A percentile compares a stretch with the other conserved stretches of the same genome.
These are phyloP conservation scores for Pristionchus exspectatus DNA, from an alignment of 2,888 invertebrate species.

Conservation along the genomic window DNA sequence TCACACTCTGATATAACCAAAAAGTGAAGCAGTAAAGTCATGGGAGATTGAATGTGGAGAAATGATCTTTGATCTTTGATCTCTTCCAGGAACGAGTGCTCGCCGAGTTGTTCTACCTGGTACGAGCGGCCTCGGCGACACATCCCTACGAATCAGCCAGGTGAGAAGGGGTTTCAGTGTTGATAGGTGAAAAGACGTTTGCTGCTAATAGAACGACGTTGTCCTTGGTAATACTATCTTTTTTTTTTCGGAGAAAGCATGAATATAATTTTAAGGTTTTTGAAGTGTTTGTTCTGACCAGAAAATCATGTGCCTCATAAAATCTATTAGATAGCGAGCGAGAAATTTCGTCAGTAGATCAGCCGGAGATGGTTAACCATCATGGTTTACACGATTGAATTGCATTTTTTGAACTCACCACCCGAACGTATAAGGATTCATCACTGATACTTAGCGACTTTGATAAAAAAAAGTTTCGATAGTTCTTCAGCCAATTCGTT, in stretches of 20 bases:
- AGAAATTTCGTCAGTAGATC: too few relatives aligned
- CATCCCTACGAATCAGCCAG: constrained; percentile 63
- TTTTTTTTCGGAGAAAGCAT: too few relatives aligned
- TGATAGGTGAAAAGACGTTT: too few relatives aligned
- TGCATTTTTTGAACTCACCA: neutral
- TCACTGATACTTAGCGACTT: neutral
- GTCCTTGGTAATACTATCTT: too few relatives aligned
- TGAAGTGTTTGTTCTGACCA: too few relatives aligned
- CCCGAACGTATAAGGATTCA: neutral
- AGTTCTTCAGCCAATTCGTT: neutral
- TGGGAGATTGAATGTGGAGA: neutral
- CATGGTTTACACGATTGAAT: too few relatives aligned
- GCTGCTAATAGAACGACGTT: too few relatives aligned
- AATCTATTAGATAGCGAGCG: too few relatives aligned
- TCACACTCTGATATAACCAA: neutral
- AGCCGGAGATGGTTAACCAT: too few relatives aligned
- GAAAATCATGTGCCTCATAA: too few relatives aligned
- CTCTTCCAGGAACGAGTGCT: constrained; percentile 66
- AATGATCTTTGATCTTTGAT: neutral
- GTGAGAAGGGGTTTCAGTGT: neutral
- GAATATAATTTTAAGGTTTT: too few relatives aligned
- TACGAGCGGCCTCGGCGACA: constrained; percentile 60
- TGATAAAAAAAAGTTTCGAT: too few relatives aligned
- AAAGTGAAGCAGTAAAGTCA: neutral
- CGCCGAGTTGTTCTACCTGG: constrained; percentile 67